Evolutionary conservation across 2,888 invertebrate species (phyloP), one percentile per base, ranked within the genome.

Genomic region (Meandrusa payeni): DNA sequence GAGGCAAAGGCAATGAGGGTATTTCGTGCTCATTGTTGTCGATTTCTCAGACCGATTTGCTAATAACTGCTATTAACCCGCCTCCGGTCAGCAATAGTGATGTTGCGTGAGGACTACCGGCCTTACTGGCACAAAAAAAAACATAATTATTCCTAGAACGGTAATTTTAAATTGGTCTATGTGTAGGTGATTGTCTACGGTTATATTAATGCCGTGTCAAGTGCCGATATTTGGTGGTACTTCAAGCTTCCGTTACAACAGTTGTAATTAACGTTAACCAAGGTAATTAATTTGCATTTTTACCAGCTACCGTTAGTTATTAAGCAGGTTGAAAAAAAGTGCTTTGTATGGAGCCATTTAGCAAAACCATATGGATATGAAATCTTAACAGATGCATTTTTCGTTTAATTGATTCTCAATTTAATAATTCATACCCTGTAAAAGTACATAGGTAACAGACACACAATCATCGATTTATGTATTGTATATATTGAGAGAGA

Each of bases 21-120:
- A 74, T 82, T 80, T 70, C 76, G 80, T 80, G 81, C 68, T 78
- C 78, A 81, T 85, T 85, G 81, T 81, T 74, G 72, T 60, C 68
- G 77, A 83, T 85, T 80, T 83, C 83, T 75, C 74, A 74, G 68
- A 69, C 75, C 69, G 74, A 77, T 83, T 82, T 67, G 67, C 74
- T 83, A 83, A 85, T 82, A 77, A 76, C 68, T 24, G 71, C 76
- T 72, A 85, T 82, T 81, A 83, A 68, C 54, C 66, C 69, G 74
- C 74, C 81, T 55, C 69, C 66, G 65, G 70, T 69, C 69, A 57
- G 48, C 60, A 62, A 58, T 42, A 41, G 33, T 58, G 55, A 63
- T 57, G 64, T 74, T 70, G 76, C 75, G 74, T 74, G 78, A 61
- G 61, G 66, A 76, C 82, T 76, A 72, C 77, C 64, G 71, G 74